Percentiles rank a stretch among this genome's conserved stretches.
Conservation (phyloP, 1,140 invertebrate genomes). For the Trichonephila inaurata region DNA sequence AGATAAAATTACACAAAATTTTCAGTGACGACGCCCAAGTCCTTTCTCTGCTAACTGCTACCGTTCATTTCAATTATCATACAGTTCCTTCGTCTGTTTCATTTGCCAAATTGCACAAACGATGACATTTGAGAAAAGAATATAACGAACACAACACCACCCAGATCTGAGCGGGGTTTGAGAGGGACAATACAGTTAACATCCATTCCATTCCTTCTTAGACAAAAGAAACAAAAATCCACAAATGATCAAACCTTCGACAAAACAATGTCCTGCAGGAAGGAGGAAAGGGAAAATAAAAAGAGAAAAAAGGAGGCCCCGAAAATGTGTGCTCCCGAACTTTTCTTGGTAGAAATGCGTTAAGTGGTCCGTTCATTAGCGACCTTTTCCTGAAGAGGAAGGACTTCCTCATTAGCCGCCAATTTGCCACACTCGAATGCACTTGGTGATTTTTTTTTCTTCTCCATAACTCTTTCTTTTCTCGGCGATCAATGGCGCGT, state of each 20-base stretch:
- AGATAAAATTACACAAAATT: too few species aligned
- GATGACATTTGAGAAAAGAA: not conserved
- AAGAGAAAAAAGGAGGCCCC: not conserved
- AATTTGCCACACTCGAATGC: constrained; percentile 62
- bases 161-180: not conserved
- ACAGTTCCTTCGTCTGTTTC: too few species aligned
- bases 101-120: not conserved
- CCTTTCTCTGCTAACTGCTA: too few species aligned
- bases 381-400: constrained; percentile 28
- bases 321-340: constrained; percentile 11
- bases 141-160: not conserved
- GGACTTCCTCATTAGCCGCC: constrained; percentile 70
- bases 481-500: not conserved
- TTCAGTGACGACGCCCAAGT: too few species aligned
- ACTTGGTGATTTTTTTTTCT: constrained; percentile 31
- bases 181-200: not conserved
- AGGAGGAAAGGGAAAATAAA: not conserved
- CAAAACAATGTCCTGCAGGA: constrained; percentile 39
- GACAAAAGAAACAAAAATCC: not conserved
- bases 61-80: too few species aligned
- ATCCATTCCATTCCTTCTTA: not conserved
- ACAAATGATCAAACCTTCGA: constrained; percentile 62
- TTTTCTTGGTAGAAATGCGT: constrained; percentile 54
- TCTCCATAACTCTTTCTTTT: not conserved
- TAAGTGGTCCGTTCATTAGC: constrained; percentile 58